phyloP scores from a whole-genome alignment of 2,113 vertebrate genomes.

The Camelus dromedarius region DNA sequence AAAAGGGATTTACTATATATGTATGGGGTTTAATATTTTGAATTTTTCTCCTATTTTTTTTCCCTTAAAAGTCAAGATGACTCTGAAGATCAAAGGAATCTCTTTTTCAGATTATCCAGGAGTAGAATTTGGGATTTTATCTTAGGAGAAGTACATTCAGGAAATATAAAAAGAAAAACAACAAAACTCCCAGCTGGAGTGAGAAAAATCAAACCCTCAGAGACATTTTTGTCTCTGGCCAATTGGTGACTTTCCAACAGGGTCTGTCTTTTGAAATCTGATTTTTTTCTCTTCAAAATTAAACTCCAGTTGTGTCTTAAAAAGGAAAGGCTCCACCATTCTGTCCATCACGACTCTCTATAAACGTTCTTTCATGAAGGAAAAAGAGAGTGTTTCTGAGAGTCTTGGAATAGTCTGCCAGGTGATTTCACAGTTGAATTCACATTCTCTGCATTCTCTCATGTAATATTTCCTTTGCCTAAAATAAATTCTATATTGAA shows the following conservation, averaged over 20 bases:
- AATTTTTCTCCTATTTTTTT: not conserved
- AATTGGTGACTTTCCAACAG: conserved; percentile 82
- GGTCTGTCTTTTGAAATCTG: conserved; percentile 72
- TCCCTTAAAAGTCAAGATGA: conserved; percentile 46
- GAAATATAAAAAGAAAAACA: conserved; percentile 73
- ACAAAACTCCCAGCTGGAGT: conserved; percentile 75
- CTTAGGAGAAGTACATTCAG: conserved; percentile 80
- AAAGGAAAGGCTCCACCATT: not conserved
- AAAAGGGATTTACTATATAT: conserved; percentile 24
- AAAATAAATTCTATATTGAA: conserved; percentile 30
- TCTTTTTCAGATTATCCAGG: conserved; percentile 79
- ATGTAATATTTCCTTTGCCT: not conserved
- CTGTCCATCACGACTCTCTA: conserved; percentile 8
- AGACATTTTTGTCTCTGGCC: conserved; percentile 75
- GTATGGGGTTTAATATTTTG: conserved; percentile 55
- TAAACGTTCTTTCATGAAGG: conserved; percentile 20
- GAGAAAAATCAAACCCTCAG: conserved; percentile 83
- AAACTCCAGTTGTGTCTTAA: conserved; percentile 46
- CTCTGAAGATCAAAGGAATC: conserved; percentile 35
- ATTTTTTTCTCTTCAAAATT: conserved; percentile 59
- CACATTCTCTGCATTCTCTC: not conserved
- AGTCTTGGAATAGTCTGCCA: not conserved
- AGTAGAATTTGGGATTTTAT: conserved; percentile 75
- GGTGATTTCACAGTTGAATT: conserved; percentile 32
- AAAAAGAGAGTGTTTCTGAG: conserved; percentile 40